Conservation (phyloP, 2,888 invertebrate genomes). For the Isotomurus palustris region DNA sequence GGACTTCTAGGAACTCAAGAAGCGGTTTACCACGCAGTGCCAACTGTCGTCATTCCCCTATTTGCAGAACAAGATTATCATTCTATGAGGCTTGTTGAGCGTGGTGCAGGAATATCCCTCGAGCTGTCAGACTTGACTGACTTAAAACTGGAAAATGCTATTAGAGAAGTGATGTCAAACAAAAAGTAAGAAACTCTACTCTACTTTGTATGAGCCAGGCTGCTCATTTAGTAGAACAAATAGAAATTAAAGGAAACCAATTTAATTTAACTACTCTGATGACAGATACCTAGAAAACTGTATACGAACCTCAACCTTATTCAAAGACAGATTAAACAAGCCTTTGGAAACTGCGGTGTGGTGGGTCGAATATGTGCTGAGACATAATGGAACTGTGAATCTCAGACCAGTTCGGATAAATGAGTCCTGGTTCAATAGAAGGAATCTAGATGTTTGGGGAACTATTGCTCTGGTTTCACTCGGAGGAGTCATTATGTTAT, state of each 20-base stretch:
- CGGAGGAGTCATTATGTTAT: too few relatives aligned
- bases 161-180: constrained; percentile 17
- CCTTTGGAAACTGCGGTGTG: constrained; percentile 24
- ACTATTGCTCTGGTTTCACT: constrained; percentile 5
- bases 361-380: constrained; percentile 20
- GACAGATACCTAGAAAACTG: constrained; percentile 26
- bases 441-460: constrained; percentile 25
- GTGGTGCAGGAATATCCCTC: constrained; percentile 26
- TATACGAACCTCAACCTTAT: constrained; percentile 13
- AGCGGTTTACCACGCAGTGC: constrained; percentile 26
- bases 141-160: constrained; percentile 16
- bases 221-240: too few relatives aligned
- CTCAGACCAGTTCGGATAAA: constrained; percentile 14
- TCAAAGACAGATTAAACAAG: constrained; percentile 16
- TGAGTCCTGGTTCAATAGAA: constrained; percentile 26
- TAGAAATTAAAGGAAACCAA: not conserved
- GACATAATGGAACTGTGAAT: constrained; percentile 21
- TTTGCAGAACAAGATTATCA: constrained; percentile 38
- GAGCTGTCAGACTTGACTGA: constrained; percentile 26
- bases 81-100: constrained; percentile 17
- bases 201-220: not conserved
- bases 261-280: too few relatives aligned
- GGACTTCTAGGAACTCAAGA: constrained; percentile 33
- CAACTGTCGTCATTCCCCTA: constrained; percentile 25
- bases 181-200: constrained; percentile 9